Base-by-base conservation (phyloP, 2,888 invertebrate genomes). In the Caenorhabditis virilis region DNA sequence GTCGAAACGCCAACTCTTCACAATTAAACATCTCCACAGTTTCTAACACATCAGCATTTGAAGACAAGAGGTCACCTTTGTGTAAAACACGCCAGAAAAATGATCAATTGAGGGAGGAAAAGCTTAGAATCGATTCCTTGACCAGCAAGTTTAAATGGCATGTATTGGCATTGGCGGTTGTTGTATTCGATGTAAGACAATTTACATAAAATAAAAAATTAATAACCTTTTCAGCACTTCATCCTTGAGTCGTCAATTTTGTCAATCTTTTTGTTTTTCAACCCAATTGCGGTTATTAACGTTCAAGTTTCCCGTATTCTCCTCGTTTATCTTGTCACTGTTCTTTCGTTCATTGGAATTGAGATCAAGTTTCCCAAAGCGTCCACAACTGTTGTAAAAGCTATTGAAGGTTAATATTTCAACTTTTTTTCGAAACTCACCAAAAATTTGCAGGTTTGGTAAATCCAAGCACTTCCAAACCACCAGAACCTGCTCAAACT, bases 301-400 rank as follows among this genome's bases (percentile, higher is more conserved):
- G n/a, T n/a, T n/a, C n/a, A n/a, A n/a, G n/a, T n/a, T n/a, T n/a
- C n/a, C n/a, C 15, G 11, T 36, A 4, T 57, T 41, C 1, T 46
- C 33, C 25, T 11, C 35, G 22, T 48, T n/a, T n/a, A n/a, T n/a
- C n/a, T n/a, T n/a, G n/a, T n/a, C n/a, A n/a, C n/a, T n/a, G n/a
- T n/a, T n/a, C n/a, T n/a, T n/a, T n/a, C n/a, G n/a, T n/a, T n/a
- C n/a, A n/a, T n/a, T n/a, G n/a, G n/a, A n/a, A n/a, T 57, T 15
- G 63, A 63, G 30, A 53, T 58, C 26, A 63, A 57, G 16, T 63
- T 58, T 22, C 63, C 63, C 20, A 48, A 49, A n/a, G 30, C 27
- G 3, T 15, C 9, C 1, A 2, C n/a, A 4, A 3, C 46, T 16
- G 27, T 48, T 20, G 13, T 27, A 18, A 13, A 30, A 5, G 7